Evolutionary conservation across 2,797 vertebrate species (phyloP), one percentile per base, ranked within the genome.

Genomic region (Hipposideros larvatus): DNA sequence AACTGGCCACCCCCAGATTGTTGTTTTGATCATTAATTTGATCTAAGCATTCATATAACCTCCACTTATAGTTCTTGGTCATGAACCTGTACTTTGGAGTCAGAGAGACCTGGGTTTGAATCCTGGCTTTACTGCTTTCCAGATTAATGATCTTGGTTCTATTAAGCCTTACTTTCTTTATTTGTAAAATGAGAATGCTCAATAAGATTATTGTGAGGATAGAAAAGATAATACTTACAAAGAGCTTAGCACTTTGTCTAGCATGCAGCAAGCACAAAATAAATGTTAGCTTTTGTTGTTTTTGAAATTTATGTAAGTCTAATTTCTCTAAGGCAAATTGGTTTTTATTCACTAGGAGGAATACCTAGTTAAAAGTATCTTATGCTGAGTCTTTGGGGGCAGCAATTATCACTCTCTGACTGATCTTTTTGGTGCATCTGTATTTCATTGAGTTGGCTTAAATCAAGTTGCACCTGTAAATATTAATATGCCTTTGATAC

Each of bases 251-350:
- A 59, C 53, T 53, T 61, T 87, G 61, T 31, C 24, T 61, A 92
- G 19, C 26, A 37, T 55, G 55, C 26, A 70, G 59, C 34, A 90
- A 63, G 34, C 34, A 80, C 59, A 93, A 83, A 97, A 57, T 79
- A 90, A 85, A 92, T 74, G 90, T 93, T 94, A 84, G 70, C 34
- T 85, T 94, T 95, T 55, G 66, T 89, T 95, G 65, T 68, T 91
- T 97, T 96, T 80, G 24, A 95, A 96, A 97, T 71, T 55, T 85
- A 84, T 77, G 24, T 73, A 94, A 92, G 86, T 61, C 53, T 89
- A 73, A 74, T 91, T 96, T 94, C 75, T 96, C 71, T 65, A 78
- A 7, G 93, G 79, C 24, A 93, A 92, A 92, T 80, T 87, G 91
- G 77, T 82, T 96, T 96, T 87, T 82, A 87, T 66, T 91, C 89